phyloP scores from a whole-genome alignment of 2,113 vertebrate genomes.

The Xiphias gladius region DNA sequence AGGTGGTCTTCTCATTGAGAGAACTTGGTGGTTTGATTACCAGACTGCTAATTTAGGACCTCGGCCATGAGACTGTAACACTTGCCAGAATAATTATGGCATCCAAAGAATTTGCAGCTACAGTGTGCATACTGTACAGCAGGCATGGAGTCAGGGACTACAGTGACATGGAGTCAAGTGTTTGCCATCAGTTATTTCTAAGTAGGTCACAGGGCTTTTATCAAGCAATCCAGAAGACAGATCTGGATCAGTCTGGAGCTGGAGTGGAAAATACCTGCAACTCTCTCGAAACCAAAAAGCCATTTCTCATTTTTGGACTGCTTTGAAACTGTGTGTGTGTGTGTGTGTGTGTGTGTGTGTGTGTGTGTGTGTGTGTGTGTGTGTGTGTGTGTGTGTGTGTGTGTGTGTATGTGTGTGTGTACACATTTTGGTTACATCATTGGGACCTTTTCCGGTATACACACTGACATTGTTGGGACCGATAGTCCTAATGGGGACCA shows the following conservation, averaged over 20 bases:
- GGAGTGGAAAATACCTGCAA: constrained; percentile 70
- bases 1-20: constrained; percentile 44
- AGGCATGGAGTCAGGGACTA: constrained; percentile 17
- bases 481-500: no score
- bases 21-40: constrained; percentile 21
- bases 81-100: constrained; percentile 41
- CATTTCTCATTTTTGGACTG: constrained; percentile 39
- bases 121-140: constrained; percentile 13
- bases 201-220: constrained; percentile 55
- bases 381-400: neutral
- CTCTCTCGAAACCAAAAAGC: constrained; percentile 36
- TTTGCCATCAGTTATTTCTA: constrained; percentile 42
- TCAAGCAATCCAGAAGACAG: constrained; percentile 49
- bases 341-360: constrained; percentile 13
- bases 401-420: no score
- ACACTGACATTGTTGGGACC: no score
- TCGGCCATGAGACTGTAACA: constrained; percentile 12
- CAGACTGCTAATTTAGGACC: constrained; percentile 31
- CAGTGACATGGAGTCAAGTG: constrained; percentile 10
- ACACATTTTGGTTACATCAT: no score
- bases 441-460: no score
- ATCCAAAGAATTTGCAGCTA: constrained; percentile 45
- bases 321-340: constrained; percentile 16
- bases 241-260: constrained; percentile 32
- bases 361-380: neutral